phyloP scores from a whole-genome alignment of 2,113 vertebrate species.

The Tachysurus fulvidraco region DNA sequence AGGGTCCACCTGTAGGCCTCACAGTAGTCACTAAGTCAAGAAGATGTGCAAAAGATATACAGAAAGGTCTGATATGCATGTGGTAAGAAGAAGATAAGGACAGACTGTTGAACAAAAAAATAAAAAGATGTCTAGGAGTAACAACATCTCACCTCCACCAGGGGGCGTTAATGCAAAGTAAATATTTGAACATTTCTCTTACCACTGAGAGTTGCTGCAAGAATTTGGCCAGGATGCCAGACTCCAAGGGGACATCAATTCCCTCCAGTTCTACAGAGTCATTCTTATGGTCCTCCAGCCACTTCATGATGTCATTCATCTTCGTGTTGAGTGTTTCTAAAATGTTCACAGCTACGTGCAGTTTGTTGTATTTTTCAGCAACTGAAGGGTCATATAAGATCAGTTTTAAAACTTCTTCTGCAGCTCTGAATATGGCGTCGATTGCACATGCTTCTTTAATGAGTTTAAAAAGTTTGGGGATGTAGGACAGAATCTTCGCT shows the following conservation, averaged over 20 bases:
- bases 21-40: too few species aligned
- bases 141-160: too few species aligned
- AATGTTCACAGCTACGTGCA: too few species aligned
- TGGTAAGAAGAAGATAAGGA: too few species aligned
- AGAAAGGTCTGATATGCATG: too few species aligned
- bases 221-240: neutral
- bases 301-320: neutral
- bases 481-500: neutral
- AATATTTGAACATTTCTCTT: neutral
- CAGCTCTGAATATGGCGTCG: neutral
- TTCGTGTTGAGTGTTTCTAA: neutral
- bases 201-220: neutral
- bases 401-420: neutral
- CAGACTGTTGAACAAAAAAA: too few species aligned
- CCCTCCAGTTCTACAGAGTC: neutral
- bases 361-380: too few species aligned
- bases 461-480: neutral
- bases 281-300: neutral
- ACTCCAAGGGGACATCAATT: neutral
- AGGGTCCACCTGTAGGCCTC: too few species aligned
- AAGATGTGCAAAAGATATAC: too few species aligned
- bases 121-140: too few species aligned
- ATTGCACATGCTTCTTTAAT: neutral
- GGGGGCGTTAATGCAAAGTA: too few species aligned
- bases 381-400: neutral